Conservation (phyloP, 2,888 invertebrate species). For the Xanthia togata region DNA sequence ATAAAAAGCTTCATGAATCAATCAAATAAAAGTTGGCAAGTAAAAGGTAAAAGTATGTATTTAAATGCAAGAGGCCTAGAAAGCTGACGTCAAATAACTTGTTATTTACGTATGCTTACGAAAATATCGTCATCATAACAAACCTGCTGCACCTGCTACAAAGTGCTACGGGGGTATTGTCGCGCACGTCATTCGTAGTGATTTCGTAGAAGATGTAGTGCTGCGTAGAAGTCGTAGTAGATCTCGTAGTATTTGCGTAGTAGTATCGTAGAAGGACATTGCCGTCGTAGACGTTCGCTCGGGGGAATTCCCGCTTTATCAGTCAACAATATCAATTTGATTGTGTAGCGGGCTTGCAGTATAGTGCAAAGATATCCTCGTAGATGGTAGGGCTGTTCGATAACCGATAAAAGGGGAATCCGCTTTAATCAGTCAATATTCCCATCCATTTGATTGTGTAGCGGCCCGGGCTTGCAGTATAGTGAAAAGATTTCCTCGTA, state of each 20-base stretch:
- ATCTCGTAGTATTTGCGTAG: slow-evolving; percentile 30
- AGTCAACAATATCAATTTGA: slow-evolving; percentile 3
- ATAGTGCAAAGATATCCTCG: neutral
- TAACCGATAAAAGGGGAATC: slow-evolving; percentile 1
- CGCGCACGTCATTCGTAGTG: slow-evolving; percentile 1
- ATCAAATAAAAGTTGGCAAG: neutral
- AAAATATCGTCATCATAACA: slow-evolving; percentile 21
- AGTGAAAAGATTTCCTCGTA: neutral
- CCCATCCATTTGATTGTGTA: neutral
- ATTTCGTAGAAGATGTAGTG: slow-evolving; percentile 22
- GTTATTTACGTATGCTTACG: neutral
- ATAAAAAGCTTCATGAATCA: too few relatives aligned
- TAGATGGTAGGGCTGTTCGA: neutral
- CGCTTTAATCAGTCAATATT: slow-evolving; percentile 3
- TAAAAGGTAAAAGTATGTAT: neutral
- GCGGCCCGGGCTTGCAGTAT: neutral
- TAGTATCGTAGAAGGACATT: slow-evolving; percentile 16
- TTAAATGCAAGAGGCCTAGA: neutral
- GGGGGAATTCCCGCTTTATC: slow-evolving; percentile 24
- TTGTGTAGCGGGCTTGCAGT: neutral
- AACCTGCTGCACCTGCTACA: neutral
- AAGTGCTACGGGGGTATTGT: slow-evolving; percentile 17
- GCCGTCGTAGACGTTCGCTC: neutral
- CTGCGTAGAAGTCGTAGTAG: slow-evolving; percentile 32
- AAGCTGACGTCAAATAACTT: neutral